phyloP scores from a whole-genome alignment of 2,888 invertebrate species.

The Eupithecia pulchellata region DNA sequence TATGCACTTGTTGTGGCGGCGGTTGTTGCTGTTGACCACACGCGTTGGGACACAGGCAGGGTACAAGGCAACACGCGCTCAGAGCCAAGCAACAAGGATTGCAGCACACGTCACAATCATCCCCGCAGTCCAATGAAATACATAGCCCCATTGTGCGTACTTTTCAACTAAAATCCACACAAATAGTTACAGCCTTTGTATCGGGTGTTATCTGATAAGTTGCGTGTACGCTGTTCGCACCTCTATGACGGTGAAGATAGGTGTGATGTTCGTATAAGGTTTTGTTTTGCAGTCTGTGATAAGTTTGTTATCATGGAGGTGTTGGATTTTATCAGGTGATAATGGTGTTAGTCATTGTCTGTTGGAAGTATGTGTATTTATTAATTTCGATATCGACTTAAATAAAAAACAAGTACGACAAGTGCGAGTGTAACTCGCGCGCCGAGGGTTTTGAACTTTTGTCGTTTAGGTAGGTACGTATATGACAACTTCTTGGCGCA shows the following conservation, averaged over 20 bases:
- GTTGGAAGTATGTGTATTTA: slow-evolving; percentile 1
- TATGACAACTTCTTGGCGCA: too few relatives aligned
- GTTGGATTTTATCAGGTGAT: slow-evolving; percentile 55
- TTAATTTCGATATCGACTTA: not conserved
- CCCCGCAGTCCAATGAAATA: slow-evolving; percentile 75
- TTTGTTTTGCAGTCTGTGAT: slow-evolving; percentile 52
- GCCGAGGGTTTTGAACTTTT: too few relatives aligned
- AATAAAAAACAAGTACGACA: not conserved
- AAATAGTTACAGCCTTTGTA: slow-evolving; percentile 42
- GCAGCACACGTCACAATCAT: slow-evolving; percentile 69
- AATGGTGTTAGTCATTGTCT: slow-evolving; percentile 20
- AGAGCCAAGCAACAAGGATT: slow-evolving; percentile 78
- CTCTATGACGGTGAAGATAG: slow-evolving; percentile 44
- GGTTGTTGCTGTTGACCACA: slow-evolving; percentile 72
- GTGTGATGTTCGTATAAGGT: slow-evolving; percentile 47
- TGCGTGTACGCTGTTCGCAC: slow-evolving; percentile 21
- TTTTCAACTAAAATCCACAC: slow-evolving; percentile 65
- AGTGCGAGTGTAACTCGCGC: too few relatives aligned
- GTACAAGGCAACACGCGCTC: slow-evolving; percentile 76
- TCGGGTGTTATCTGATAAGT: slow-evolving; percentile 29
- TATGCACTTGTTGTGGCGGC: slow-evolving; percentile 68
- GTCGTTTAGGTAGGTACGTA: too few relatives aligned
- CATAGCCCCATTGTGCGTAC: slow-evolving; percentile 74
- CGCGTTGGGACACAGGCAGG: slow-evolving; percentile 78
- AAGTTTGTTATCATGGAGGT: slow-evolving; percentile 52